These are phyloP conservation scores for Nomia melanderi DNA, from an alignment of 1,140 invertebrate species.

Conservation along the genomic window DNA sequence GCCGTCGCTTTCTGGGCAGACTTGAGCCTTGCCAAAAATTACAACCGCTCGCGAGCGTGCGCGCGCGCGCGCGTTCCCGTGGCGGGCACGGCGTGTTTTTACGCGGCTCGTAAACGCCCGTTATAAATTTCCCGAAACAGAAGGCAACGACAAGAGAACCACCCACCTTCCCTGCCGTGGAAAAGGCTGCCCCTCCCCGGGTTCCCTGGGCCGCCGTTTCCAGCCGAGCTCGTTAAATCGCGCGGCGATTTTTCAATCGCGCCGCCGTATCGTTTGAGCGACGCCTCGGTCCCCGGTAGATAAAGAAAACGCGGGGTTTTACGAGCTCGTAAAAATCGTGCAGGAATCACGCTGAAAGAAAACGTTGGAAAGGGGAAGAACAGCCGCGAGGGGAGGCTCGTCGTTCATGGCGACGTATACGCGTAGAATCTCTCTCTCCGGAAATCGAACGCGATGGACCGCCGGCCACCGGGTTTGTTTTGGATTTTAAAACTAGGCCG, in stretches of 20 bases:
- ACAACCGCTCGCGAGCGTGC: not conserved
- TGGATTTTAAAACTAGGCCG: conserved; percentile 77
- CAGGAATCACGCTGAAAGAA: not conserved
- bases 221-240: conserved; percentile 54
- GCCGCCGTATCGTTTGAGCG: conserved; percentile 41
- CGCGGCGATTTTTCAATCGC: conserved; percentile 60
- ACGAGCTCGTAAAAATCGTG: conserved; percentile 68
- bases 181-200: not conserved
- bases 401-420: not conserved
- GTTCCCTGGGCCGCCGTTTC: not conserved
- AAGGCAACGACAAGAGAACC: conserved; percentile 29
- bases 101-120: conserved; percentile 33
- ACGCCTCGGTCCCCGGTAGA: conserved; percentile 60
- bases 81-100: conserved; percentile 7
- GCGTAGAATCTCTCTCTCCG: not conserved
- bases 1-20: no score
- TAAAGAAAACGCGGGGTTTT: conserved; percentile 68
- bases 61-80: not conserved
- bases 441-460: conserved; percentile 4
- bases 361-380: not conserved
- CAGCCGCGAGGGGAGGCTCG: not conserved
- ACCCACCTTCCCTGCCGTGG: not conserved
- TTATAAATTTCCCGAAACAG: conserved; percentile 52
- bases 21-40: no score
- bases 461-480: conserved; percentile 69